Conservation (phyloP, 2,113 vertebrate genomes). For the Muntiacus muntjak region DNA sequence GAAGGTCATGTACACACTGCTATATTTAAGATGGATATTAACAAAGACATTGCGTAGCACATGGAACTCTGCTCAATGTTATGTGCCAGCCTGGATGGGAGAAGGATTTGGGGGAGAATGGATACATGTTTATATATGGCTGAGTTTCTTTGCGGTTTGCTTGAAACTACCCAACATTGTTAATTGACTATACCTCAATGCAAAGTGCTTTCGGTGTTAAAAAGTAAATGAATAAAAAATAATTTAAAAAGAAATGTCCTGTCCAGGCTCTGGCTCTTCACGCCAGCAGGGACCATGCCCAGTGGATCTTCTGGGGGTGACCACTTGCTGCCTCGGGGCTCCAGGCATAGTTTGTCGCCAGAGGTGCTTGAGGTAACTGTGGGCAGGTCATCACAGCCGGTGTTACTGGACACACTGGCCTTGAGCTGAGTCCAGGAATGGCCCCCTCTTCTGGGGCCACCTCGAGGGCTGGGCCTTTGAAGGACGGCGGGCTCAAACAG, state of each 20-base stretch:
- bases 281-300: fast-evolving
- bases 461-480: background rate
- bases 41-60: background rate
- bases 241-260: background rate
- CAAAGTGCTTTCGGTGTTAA: background rate
- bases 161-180: background rate
- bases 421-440: background rate
- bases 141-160: fast-evolving
- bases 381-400: fast-evolving
- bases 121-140: background rate
- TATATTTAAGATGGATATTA: background rate
- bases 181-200: background rate
- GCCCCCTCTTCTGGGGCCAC: background rate
- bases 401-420: background rate
- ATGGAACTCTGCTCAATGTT: background rate
- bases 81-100: background rate
- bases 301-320: background rate
- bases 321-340: fast-evolving
- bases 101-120: background rate
- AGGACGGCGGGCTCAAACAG: background rate
- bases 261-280: background rate
- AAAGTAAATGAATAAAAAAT: background rate
- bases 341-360: fast-evolving
- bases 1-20: background rate
- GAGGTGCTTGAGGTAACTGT: fast-evolving